A percentile compares a stretch with the other conserved stretches of the same genome.
These are phyloP conservation scores for Cremastobaeus sp. DNA, from an alignment of 2,888 invertebrate species.

Conservation along the genomic window DNA sequence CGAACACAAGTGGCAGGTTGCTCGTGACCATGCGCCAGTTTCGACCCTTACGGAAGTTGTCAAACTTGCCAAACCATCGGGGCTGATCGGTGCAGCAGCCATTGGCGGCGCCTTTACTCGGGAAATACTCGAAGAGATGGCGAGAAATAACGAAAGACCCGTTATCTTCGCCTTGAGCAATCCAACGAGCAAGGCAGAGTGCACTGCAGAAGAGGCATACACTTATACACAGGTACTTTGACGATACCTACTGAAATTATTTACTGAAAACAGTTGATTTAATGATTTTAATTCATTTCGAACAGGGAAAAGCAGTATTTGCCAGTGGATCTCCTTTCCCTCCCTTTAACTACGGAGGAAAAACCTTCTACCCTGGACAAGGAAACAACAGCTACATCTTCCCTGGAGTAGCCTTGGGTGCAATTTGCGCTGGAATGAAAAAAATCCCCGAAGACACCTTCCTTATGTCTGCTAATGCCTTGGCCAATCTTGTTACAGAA, in stretches of 20 bases:
- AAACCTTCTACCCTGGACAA: constrained; percentile 93
- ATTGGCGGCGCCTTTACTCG: constrained; percentile 95
- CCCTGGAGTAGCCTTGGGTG: constrained; percentile 96
- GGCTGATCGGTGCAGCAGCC: constrained; percentile 96
- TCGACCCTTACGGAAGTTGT: constrained; percentile 90
- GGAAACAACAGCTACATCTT: constrained; percentile 99
- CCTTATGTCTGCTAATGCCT: constrained; percentile 91
- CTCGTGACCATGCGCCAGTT: constrained; percentile 87
- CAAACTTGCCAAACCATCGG: constrained; percentile 88
- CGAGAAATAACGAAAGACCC: constrained; percentile 87
- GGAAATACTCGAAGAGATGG: constrained; percentile 93
- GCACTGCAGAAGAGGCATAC: constrained; percentile 99
- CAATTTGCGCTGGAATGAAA: constrained; percentile 91
- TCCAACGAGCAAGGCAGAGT: constrained; percentile 98
- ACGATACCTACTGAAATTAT: too few relatives aligned
- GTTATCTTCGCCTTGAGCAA: constrained; percentile 99
- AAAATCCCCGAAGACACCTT: constrained; percentile 95
- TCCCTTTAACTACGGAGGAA: constrained; percentile 89
- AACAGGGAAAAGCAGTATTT: constrained; percentile 92
- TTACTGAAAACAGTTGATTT: too few relatives aligned
- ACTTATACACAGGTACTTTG: constrained; percentile 86
- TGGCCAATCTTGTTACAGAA: constrained; percentile 89
- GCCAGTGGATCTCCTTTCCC: constrained; percentile 98
- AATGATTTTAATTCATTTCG: constrained; percentile 15
- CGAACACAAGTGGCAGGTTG: too few relatives aligned